These are phyloP conservation scores for Megalonaias nervosa DNA, from an alignment of 1,140 invertebrate species.

Conservation along the genomic window DNA sequence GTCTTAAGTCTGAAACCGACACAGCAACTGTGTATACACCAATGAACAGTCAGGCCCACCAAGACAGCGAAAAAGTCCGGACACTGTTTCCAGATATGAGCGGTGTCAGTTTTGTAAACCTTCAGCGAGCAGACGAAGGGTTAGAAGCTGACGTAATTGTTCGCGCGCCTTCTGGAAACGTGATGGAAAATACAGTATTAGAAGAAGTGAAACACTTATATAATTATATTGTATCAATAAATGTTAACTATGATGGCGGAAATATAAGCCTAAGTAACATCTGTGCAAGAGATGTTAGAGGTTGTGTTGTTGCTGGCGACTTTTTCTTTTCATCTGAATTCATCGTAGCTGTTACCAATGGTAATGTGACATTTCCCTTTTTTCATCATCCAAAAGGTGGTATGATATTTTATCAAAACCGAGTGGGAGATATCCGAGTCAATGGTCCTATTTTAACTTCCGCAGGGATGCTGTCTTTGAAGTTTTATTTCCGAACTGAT, in stretches of 20 bases:
- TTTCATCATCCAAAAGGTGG: not conserved
- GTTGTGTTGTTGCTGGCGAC: slow-evolving; percentile 10
- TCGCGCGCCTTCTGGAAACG: not conserved
- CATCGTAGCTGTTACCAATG: slow-evolving; percentile 4
- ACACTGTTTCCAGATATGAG: not conserved
- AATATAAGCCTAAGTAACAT: slow-evolving; percentile 1
- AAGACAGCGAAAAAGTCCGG: no score
- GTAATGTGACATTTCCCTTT: slow-evolving; percentile 6
- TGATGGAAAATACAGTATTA: not conserved
- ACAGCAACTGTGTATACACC: slow-evolving; percentile 5
- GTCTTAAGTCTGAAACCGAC: slow-evolving; percentile 14
- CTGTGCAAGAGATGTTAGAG: slow-evolving; percentile 14
- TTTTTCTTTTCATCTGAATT: slow-evolving; percentile 9
- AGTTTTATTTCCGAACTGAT: slow-evolving; percentile 14
- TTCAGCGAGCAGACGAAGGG: not conserved
- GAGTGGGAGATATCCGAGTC: not conserved
- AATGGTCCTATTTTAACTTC: not conserved
- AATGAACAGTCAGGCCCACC: not conserved
- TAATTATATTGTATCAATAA: not conserved
- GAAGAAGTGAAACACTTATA: not conserved
- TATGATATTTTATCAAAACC: slow-evolving; percentile 8
- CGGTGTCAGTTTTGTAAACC: not conserved
- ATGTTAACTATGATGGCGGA: not conserved
- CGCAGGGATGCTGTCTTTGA: slow-evolving; percentile 2
- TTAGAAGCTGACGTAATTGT: not conserved